These are phyloP conservation scores for Zingel zingel DNA, from an alignment of 2,113 vertebrate genomes.

Conservation along the genomic window DNA sequence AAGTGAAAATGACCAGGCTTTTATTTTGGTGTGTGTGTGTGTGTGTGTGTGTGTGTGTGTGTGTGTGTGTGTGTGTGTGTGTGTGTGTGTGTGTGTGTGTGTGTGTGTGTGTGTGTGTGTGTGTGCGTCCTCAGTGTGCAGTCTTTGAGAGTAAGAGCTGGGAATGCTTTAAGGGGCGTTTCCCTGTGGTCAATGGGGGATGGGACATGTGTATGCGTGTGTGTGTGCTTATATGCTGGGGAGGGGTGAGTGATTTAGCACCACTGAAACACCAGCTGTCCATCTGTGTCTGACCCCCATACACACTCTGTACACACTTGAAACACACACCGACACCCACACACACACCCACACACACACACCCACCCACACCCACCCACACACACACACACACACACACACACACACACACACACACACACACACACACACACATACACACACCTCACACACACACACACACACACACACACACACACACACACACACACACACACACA, in stretches of 20 bases:
- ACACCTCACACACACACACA: slow-evolving; percentile 42
- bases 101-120: slow-evolving; percentile 69
- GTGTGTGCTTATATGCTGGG: slow-evolving; percentile 64
- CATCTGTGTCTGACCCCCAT: slow-evolving; percentile 88
- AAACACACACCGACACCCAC: slow-evolving; percentile 67
- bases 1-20: slow-evolving; percentile 41
- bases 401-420: slow-evolving; percentile 33
- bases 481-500: slow-evolving; percentile 11
- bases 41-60: slow-evolving; percentile 75
- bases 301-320: slow-evolving; percentile 71
- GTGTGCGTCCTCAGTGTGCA: slow-evolving; percentile 41
- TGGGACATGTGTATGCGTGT: slow-evolving; percentile 64
- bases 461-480: slow-evolving; percentile 31
- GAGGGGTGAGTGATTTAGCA: slow-evolving; percentile 99
- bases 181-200: slow-evolving; percentile 75
- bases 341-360: slow-evolving; percentile 28
- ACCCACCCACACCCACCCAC: background rate
- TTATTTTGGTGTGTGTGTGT: slow-evolving; percentile 80
- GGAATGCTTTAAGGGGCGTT: slow-evolving; percentile 81
- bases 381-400: slow-evolving; percentile 47
- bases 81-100: slow-evolving; percentile 71
- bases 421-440: slow-evolving; percentile 35
- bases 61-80: slow-evolving; percentile 83
- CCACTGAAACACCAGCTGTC: slow-evolving; percentile 99
- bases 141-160: slow-evolving; percentile 65